These are phyloP conservation scores for Willowsia nigromaculata DNA, from an alignment of 2,888 invertebrate genomes.

Conservation along the genomic window DNA sequence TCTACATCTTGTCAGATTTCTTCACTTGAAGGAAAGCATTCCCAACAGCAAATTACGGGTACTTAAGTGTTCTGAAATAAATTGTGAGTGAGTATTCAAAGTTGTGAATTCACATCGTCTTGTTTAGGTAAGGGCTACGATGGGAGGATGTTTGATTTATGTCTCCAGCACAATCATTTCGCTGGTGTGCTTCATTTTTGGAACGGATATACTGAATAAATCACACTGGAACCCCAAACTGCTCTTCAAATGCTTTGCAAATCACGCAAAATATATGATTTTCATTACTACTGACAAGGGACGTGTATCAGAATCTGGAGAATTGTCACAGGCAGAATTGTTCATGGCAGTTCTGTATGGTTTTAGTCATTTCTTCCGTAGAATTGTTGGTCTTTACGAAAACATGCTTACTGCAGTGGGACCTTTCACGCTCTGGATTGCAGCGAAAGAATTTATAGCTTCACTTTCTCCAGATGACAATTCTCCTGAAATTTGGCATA, in stretches of 20 bases:
- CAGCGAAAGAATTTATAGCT: slow-evolving; percentile 14
- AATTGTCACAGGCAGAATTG: neutral
- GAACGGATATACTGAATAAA: neutral
- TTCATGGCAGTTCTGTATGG: neutral
- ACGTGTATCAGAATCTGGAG: neutral
- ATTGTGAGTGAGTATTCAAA: neutral
- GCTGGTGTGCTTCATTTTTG: slow-evolving; percentile 15
- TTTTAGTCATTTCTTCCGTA: neutral
- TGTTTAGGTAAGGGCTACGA: neutral
- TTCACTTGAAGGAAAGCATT: neutral
- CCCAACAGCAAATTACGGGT: neutral
- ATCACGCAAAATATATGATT: neutral
- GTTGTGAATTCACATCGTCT: too few species aligned
- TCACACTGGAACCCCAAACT: slow-evolving; percentile 29
- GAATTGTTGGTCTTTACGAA: slow-evolving; percentile 46
- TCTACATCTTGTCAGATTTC: neutral
- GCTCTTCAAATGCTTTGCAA: slow-evolving; percentile 19
- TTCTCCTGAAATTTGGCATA: neutral
- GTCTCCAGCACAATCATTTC: neutral
- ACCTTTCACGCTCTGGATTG: slow-evolving; percentile 32
- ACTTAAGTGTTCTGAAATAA: neutral
- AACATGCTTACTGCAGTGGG: slow-evolving; percentile 19
- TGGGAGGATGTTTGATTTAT: neutral
- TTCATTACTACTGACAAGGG: neutral
- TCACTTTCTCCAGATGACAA: neutral